These are phyloP conservation scores for Heliconius charithonia DNA, from an alignment of 2,888 invertebrate genomes.

Conservation along the genomic window DNA sequence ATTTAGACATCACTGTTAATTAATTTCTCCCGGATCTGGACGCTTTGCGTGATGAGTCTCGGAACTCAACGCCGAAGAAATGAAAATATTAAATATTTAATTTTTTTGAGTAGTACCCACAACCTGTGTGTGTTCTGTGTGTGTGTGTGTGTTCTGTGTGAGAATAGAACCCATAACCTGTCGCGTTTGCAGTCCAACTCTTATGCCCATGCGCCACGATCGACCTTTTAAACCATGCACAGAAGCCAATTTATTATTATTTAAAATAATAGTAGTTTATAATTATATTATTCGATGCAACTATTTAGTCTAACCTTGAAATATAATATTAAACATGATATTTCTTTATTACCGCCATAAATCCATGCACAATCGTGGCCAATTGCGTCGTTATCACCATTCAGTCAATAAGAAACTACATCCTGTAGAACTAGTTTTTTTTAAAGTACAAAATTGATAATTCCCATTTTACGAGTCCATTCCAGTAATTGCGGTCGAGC, in stretches of 20 bases:
- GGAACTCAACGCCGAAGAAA: no score
- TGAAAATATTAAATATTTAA: no score
- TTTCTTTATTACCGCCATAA: conserved; percentile 10
- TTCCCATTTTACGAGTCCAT: conserved; percentile 28
- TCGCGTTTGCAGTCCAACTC: no score
- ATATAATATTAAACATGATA: conserved; percentile 11
- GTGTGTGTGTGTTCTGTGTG: no score
- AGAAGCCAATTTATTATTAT: not conserved
- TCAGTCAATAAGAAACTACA: conserved; percentile 35
- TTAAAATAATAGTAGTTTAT: not conserved
- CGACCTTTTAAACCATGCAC: no score
- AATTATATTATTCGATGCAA: not conserved
- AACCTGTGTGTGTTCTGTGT: no score
- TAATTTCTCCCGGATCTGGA: no score
- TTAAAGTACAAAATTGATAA: conserved; percentile 19
- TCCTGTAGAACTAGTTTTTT: conserved; percentile 37
- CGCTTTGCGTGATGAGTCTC: no score
- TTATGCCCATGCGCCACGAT: no score
- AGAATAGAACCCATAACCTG: no score
- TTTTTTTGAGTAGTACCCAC: no score
- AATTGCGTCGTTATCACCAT: conserved; percentile 20
- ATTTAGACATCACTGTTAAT: no score
- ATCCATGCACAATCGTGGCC: conserved; percentile 17
- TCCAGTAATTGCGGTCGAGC: conserved; percentile 20
- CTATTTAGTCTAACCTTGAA: conserved; percentile 10